A percentile compares a stretch with the other conserved stretches of the same genome.
These are phyloP conservation scores for Aphyosemion australe DNA, from an alignment of 2,113 vertebrate genomes.

Conservation along the genomic window DNA sequence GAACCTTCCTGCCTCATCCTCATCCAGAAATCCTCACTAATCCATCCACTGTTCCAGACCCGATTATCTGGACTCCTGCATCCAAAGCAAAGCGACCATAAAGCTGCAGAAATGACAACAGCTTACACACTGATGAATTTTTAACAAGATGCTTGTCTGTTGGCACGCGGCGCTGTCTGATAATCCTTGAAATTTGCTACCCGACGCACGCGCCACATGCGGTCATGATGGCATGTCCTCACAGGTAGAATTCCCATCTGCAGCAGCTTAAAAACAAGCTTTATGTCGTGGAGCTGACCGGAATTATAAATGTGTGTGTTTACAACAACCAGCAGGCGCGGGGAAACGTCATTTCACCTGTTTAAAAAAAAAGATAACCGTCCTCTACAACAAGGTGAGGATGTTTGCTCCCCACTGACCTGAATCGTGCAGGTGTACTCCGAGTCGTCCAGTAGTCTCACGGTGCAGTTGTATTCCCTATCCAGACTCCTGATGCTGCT, in stretches of 20 bases:
- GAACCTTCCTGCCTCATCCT: slow-evolving; percentile 2
- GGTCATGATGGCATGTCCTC: slow-evolving; percentile 36
- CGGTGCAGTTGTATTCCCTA: slow-evolving; percentile 93
- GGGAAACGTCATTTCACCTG: slow-evolving; percentile 24
- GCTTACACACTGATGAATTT: not conserved
- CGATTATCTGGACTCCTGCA: slow-evolving; percentile 43
- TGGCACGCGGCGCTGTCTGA: not conserved
- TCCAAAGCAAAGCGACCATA: slow-evolving; percentile 24
- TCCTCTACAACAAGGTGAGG: slow-evolving; percentile 38
- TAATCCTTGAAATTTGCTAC: slow-evolving; percentile 31
- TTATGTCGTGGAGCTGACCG: too few species aligned
- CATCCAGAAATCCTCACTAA: slow-evolving; percentile 30
- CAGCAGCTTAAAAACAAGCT: slow-evolving; percentile 8
- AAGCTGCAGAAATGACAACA: slow-evolving; percentile 4
- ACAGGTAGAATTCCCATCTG: slow-evolving; percentile 34
- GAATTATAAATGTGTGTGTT: too few species aligned
- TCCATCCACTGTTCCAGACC: slow-evolving; percentile 20
- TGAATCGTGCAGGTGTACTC: slow-evolving; percentile 95
- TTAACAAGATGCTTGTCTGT: not conserved
- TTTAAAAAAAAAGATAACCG: not conserved
- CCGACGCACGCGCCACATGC: slow-evolving; percentile 31
- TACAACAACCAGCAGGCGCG: too few species aligned
- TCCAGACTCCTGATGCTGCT: slow-evolving; percentile 97
- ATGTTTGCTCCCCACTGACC: slow-evolving; percentile 63
- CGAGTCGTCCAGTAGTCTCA: slow-evolving; percentile 95